These are phyloP conservation scores for Trogon melanurus DNA, from an alignment of 2,113 vertebrate genomes.

Conservation along the genomic window DNA sequence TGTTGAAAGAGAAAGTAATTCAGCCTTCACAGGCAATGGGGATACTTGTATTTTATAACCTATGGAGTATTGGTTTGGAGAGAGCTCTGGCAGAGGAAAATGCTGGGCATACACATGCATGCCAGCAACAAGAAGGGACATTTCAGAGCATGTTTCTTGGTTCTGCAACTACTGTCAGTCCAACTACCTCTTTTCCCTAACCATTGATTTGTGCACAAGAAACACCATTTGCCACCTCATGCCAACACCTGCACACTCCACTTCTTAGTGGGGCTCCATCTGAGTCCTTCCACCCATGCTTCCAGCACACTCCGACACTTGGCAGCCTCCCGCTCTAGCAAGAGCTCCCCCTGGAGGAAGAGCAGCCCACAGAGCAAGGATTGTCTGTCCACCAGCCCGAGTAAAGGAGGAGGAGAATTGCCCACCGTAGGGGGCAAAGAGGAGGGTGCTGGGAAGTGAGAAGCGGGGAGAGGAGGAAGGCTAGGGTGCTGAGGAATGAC, in stretches of 20 bases:
- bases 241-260: neutral
- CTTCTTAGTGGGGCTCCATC: neutral
- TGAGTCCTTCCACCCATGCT: neutral
- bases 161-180: neutral
- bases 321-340: neutral
- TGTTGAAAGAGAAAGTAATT: neutral
- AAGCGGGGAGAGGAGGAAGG: neutral
- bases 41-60: neutral
- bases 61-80: neutral
- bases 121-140: neutral
- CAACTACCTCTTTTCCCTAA: neutral
- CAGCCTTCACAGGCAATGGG: neutral
- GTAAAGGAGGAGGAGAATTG: neutral
- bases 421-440: neutral
- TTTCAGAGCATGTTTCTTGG: neutral
- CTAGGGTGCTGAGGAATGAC: neutral
- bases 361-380: neutral
- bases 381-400: accelerated
- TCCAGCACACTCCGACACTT: neutral
- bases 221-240: neutral
- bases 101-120: neutral
- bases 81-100: neutral
- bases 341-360: neutral
- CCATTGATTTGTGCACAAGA: neutral
- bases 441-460: neutral